A percentile compares a stretch with the other conserved stretches of the same genome.
phyloP scores from a whole-genome alignment of 1,140 invertebrate species.

The Pararge aegeria region DNA sequence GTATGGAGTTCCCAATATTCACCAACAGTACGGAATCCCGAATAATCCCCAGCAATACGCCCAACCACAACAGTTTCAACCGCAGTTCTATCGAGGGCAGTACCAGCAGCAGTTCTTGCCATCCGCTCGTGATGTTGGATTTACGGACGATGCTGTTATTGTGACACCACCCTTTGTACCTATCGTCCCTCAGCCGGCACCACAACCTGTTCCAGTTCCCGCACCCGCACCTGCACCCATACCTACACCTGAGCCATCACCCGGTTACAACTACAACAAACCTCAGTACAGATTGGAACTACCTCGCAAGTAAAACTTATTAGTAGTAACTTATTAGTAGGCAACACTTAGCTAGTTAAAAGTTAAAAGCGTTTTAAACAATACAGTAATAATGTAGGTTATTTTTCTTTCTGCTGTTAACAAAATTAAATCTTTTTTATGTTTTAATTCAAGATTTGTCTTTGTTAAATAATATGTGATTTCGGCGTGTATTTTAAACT shows the following conservation, averaged over 20 bases:
- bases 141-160: slow-evolving; percentile 70
- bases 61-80: slow-evolving; percentile 32
- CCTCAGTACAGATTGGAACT: slow-evolving; percentile 62
- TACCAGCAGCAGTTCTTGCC: slow-evolving; percentile 39
- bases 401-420: background rate
- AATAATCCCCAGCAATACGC: slow-evolving; percentile 41
- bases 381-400: no score
- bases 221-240: background rate
- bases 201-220: slow-evolving; percentile 19
- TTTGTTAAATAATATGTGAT: background rate
- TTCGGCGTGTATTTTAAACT: background rate
- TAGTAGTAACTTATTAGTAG: no score
- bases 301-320: slow-evolving; percentile 44
- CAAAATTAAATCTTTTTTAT: background rate
- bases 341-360: no score
- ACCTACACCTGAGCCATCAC: slow-evolving; percentile 25
- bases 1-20: slow-evolving; percentile 44
- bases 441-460: background rate
- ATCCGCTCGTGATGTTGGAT: slow-evolving; percentile 52
- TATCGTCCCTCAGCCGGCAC: slow-evolving; percentile 27
- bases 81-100: slow-evolving; percentile 35
- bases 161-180: slow-evolving; percentile 66
- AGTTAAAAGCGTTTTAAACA: no score
- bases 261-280: slow-evolving; percentile 65
- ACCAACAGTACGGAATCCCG: slow-evolving; percentile 34